Evolutionary conservation across 2,113 vertebrate species (phyloP).

Genomic region (Butorides virescens): DNA sequence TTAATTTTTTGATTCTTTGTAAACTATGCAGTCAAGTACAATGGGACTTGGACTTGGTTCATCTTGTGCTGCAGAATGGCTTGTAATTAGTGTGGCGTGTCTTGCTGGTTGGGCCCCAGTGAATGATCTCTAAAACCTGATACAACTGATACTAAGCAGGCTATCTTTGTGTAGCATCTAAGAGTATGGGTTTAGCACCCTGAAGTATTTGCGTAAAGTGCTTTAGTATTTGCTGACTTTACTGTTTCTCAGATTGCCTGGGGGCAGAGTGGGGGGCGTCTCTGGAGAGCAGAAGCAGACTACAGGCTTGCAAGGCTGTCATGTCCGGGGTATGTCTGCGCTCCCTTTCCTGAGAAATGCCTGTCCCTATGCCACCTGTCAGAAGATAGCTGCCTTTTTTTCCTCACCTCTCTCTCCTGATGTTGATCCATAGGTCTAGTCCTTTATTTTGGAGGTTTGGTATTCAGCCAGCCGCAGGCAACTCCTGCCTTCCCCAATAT

Average conservation of each 20-base stretch:
- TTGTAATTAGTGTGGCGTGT: neutral
- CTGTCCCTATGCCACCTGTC: rapidly evolving
- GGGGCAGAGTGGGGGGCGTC: neutral
- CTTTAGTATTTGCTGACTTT: neutral
- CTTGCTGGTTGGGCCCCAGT: neutral
- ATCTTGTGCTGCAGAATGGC: neutral
- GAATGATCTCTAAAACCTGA: neutral
- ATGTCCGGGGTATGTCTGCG: neutral
- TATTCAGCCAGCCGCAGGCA: neutral
- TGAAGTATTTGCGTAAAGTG: neutral
- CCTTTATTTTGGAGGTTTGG: neutral
- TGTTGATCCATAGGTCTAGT: neutral
- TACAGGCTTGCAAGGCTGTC: neutral
- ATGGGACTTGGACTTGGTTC: neutral
- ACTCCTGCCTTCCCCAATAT: neutral
- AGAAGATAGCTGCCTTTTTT: neutral
- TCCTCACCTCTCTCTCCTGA: neutral
- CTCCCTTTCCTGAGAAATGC: neutral
- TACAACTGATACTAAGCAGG: neutral
- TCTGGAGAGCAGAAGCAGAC: neutral
- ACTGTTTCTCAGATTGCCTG: neutral
- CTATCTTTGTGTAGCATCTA: neutral
- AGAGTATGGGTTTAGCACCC: neutral
- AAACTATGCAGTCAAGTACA: neutral
- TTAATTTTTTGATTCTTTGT: neutral